phyloP scores from a whole-genome alignment of 1,140 invertebrate genomes.

The Drosophila virilis region DNA sequence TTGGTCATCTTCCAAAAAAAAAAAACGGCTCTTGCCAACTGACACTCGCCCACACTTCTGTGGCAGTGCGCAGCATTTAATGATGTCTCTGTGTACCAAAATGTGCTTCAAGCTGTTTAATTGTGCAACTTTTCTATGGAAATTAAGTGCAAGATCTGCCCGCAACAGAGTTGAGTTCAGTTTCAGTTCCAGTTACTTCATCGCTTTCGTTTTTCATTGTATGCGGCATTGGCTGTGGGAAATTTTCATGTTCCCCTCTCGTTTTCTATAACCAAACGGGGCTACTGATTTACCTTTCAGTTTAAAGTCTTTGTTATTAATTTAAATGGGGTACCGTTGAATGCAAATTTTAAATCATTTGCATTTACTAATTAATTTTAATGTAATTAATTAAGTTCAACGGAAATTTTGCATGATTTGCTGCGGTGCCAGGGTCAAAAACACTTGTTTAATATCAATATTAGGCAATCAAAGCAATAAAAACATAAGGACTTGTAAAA shows the following conservation, averaged over 20 bases:
- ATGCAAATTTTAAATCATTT: constrained; percentile 6
- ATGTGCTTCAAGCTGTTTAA: constrained; percentile 65
- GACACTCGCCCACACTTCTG: constrained; percentile 68
- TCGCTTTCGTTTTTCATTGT: constrained; percentile 78
- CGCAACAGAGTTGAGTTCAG: constrained; percentile 6
- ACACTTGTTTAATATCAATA: too few relatives aligned
- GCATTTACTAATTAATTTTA: background rate
- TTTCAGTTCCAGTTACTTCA: constrained; percentile 67
- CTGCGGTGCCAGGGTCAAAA: too few relatives aligned
- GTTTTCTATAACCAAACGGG: constrained; percentile 17
- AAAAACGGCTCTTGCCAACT: constrained; percentile 24
- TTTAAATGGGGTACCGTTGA: constrained; percentile 2
- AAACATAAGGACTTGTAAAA: too few relatives aligned
- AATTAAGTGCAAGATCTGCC: constrained; percentile 60
- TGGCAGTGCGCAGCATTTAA: constrained; percentile 55
- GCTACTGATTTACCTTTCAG: background rate
- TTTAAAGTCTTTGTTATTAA: constrained; percentile 14
- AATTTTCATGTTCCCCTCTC: constrained; percentile 31
- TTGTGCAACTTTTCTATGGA: constrained; percentile 81
- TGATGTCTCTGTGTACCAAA: constrained; percentile 50
- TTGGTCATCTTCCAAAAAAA: constrained; percentile 46
- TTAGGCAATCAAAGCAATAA: too few relatives aligned
- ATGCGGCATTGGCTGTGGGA: constrained; percentile 35
- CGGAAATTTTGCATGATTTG: too few relatives aligned
- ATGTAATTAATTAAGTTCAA: background rate